phyloP scores from a whole-genome alignment of 2,888 invertebrate species.

The Synergus umbraculus region DNA sequence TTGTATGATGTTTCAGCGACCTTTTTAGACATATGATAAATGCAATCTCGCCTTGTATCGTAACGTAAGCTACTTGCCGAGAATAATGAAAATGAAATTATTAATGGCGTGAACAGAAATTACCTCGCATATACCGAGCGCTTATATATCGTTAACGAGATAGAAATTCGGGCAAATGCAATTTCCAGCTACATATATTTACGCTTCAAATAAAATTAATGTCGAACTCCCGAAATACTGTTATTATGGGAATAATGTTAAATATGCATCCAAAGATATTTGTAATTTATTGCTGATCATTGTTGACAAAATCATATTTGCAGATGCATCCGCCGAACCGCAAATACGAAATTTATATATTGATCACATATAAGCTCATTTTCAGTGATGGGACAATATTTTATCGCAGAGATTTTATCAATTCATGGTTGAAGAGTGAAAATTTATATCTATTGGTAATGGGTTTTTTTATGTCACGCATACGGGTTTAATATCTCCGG shows the following conservation, averaged over 20 bases:
- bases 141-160: not conserved
- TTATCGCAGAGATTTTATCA: too few species aligned
- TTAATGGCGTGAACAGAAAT: slow-evolving; percentile 45
- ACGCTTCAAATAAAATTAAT: slow-evolving; percentile 29
- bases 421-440: too few species aligned
- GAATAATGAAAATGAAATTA: slow-evolving; percentile 51
- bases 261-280: not conserved
- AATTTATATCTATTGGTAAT: too few species aligned
- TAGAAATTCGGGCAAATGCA: slow-evolving; percentile 24
- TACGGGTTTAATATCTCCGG: too few species aligned
- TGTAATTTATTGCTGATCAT: slow-evolving; percentile 10
- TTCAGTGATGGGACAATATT: not conserved
- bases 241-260: not conserved
- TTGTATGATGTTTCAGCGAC: slow-evolving; percentile 55
- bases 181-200: slow-evolving; percentile 4
- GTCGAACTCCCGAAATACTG: not conserved
- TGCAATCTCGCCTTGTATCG: slow-evolving; percentile 45
- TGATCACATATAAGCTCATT: not conserved
- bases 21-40: slow-evolving; percentile 50
- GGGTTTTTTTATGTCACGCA: too few species aligned
- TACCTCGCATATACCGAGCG: slow-evolving; percentile 9
- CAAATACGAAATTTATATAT: not conserved
- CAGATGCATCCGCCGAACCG: not conserved
- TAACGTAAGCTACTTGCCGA: slow-evolving; percentile 39
- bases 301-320: not conserved